Evolutionary conservation across 2,113 vertebrate genomes (phyloP).

Genomic region (Proteles cristata): DNA sequence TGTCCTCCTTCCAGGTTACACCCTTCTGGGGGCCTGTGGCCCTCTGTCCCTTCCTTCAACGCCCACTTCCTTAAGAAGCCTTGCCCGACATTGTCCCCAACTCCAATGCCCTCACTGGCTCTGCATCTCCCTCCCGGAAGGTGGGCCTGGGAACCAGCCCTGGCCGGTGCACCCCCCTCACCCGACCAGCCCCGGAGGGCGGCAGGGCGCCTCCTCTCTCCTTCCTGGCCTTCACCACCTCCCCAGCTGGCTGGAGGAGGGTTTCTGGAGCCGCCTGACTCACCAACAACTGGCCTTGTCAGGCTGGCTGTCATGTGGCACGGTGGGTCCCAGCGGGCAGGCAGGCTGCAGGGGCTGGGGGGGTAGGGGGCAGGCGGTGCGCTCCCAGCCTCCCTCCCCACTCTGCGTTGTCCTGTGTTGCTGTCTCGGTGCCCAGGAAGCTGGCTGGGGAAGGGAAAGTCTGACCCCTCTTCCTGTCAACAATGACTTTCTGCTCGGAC

Average conservation of each 20-base stretch:
- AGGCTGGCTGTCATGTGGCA: conserved; percentile 25
- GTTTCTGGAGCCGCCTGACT: conserved; percentile 41
- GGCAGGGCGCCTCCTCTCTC: not conserved
- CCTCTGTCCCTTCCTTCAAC: not conserved
- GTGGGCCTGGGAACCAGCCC: not conserved
- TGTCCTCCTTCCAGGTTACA: not conserved
- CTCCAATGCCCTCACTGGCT: not conserved
- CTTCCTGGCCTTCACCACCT: not conserved
- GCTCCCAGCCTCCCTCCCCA: not conserved
- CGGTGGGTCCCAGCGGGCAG: fast-evolving
- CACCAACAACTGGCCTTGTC: not conserved
- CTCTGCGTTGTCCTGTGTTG: not conserved
- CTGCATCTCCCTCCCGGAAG: not conserved
- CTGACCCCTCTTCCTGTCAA: conserved; percentile 73
- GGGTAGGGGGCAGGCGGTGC: no score
- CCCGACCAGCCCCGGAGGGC: not conserved
- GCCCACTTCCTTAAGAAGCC: not conserved
- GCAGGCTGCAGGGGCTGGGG: not conserved
- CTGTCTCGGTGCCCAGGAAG: conserved; percentile 50
- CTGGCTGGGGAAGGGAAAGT: conserved; percentile 36
- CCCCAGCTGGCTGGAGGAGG: not conserved
- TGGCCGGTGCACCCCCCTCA: no score
- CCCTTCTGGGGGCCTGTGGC: not conserved
- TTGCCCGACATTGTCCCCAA: not conserved
- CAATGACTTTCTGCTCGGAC: conserved; percentile 52